phyloP scores from a whole-genome alignment of 92 coral and sea anemone species.

The Paramuricea clavata region DNA sequence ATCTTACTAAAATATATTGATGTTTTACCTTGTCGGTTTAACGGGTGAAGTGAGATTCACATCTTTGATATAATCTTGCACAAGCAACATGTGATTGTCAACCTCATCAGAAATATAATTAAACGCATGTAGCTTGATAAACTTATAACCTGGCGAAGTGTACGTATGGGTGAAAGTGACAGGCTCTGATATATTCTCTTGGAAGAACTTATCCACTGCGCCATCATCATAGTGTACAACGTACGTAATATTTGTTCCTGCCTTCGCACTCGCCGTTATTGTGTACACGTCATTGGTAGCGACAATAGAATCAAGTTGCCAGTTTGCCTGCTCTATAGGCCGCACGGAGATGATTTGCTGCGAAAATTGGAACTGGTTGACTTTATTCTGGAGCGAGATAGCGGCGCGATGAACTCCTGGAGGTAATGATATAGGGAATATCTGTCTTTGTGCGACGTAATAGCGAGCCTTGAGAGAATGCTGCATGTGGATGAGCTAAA shows the following conservation, averaged over 20 bases:
- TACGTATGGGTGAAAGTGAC: conserved; percentile 19
- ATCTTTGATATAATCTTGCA: conserved; percentile 48
- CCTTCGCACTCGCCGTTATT: conserved; percentile 40
- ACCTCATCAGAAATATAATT: neutral
- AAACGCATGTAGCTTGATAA: conserved; percentile 13
- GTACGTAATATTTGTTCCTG: conserved; percentile 85
- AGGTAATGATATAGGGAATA: neutral
- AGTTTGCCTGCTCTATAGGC: neutral
- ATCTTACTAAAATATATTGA: neutral
- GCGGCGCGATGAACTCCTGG: conserved; percentile 15
- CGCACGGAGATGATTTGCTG: neutral
- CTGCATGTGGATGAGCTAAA: neutral
- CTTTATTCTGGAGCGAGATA: neutral
- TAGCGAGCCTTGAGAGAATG: conserved; percentile 31
- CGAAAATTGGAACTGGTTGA: neutral
- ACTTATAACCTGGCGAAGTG: conserved; percentile 7
- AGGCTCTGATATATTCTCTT: neutral
- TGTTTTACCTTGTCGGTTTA: neutral
- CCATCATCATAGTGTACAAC: conserved; percentile 88
- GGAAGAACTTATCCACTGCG: conserved; percentile 17
- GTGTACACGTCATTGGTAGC: conserved; percentile 7
- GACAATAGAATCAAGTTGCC: neutral
- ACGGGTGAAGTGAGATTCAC: conserved; percentile 48
- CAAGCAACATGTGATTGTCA: conserved; percentile 16
- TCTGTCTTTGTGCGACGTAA: neutral